These are phyloP conservation scores for Chroicocephalus ridibundus DNA, from an alignment of 2,113 vertebrate species.

Conservation along the genomic window DNA sequence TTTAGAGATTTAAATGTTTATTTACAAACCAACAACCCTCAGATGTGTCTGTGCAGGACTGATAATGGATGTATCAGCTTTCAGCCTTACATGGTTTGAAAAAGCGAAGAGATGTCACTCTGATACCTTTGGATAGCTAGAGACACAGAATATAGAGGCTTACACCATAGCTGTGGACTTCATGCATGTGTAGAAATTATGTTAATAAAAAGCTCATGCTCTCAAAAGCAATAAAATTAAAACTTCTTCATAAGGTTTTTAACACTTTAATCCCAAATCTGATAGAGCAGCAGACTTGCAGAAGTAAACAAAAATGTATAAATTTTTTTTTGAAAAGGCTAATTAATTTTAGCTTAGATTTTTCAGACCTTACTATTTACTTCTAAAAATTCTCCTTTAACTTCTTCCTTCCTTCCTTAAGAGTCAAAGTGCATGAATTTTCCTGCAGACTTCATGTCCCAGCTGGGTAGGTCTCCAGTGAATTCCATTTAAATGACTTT, in stretches of 20 bases:
- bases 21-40: background rate
- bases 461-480: background rate
- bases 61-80: background rate
- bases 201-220: background rate
- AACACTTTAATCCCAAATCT: background rate
- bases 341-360: background rate
- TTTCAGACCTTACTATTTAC: background rate
- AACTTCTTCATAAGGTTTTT: background rate
- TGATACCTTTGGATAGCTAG: background rate
- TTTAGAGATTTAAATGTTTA: background rate
- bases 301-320: background rate
- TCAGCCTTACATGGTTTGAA: background rate
- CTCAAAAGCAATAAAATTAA: background rate
- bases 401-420: background rate
- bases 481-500: background rate
- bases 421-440: background rate
- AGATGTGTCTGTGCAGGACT: background rate
- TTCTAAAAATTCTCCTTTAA: background rate
- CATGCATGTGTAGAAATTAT: background rate
- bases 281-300: background rate
- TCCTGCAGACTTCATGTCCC: background rate
- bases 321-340: background rate
- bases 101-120: background rate
- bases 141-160: background rate
- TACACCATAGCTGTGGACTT: background rate